phyloP scores from a whole-genome alignment of 2,113 vertebrate genomes.

The Macroglossus sobrinus region DNA sequence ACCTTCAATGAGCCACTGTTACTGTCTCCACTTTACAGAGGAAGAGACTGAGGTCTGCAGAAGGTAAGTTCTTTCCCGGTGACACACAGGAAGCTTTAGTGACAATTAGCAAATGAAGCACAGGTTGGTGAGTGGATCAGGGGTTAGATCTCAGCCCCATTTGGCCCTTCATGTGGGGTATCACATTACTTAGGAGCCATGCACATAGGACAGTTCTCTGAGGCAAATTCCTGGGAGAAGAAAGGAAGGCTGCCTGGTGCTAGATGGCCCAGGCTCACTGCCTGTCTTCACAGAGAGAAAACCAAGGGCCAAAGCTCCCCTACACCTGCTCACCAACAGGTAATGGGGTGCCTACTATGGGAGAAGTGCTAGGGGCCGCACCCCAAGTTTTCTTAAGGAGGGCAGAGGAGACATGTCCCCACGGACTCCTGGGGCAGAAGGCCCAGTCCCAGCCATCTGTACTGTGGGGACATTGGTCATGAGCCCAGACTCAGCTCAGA shows the following conservation, averaged over 20 bases:
- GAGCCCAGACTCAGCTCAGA: background rate
- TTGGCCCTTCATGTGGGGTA: rapidly evolving
- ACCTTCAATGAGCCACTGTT: rapidly evolving
- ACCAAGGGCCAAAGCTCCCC: background rate
- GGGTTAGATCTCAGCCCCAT: background rate
- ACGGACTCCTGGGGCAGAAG: background rate
- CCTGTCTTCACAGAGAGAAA: background rate
- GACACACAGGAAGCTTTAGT: background rate
- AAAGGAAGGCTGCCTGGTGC: background rate
- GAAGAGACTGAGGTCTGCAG: background rate
- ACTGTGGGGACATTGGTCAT: background rate
- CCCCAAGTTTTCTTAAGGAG: background rate
- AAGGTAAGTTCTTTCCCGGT: background rate
- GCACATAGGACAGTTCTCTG: background rate
- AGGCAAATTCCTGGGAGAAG: background rate
- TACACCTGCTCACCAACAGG: background rate
- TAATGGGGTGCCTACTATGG: background rate
- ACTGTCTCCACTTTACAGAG: background rate
- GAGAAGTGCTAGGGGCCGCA: background rate
- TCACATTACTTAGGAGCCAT: background rate
- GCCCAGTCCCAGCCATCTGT: rapidly evolving
- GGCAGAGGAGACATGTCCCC: background rate
- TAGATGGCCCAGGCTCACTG: background rate
- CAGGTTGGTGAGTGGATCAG: background rate
- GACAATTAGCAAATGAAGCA: background rate